These are phyloP conservation scores for Hydractinia symbiolongicarpus DNA, from an alignment of 30 jellyfish, hydroid and myxozoan species.

Conservation along the genomic window DNA sequence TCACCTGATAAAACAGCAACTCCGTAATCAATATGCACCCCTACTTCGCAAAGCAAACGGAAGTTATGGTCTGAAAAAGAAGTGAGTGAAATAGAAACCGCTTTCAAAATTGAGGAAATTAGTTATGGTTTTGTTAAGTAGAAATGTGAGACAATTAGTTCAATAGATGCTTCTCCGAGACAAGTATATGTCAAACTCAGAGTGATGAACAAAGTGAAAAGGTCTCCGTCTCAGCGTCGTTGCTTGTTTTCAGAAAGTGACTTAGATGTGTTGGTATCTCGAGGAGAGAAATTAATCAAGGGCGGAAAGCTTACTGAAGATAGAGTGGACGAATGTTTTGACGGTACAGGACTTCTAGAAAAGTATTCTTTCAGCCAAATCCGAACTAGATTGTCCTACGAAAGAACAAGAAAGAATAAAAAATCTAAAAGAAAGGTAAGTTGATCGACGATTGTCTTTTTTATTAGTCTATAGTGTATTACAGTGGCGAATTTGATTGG, in stretches of 20 bases:
- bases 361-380: constrained; percentile 7
- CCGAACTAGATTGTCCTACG: constrained; percentile 4
- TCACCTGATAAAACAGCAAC: no score
- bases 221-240: no score
- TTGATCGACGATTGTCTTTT: no score
- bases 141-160: no score
- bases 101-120: not conserved
- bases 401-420: not conserved
- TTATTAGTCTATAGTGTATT: no score
- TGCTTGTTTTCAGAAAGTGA: no score
- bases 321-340: not conserved
- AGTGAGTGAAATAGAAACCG: not conserved
- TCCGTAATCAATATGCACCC: no score
- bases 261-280: not conserved
- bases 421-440: no score
- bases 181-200: constrained; percentile 4
- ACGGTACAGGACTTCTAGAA: not conserved
- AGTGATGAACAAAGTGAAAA: not conserved
- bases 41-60: not conserved
- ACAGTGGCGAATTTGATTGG: no score
- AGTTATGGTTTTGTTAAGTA: no score
- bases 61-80: constrained; percentile 10
- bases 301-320: not conserved
- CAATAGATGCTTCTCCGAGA: not conserved
- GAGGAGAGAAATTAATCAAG: not conserved